Conservation (phyloP, 2,888 invertebrate genomes). For the Enchytraeus crypticus region DNA sequence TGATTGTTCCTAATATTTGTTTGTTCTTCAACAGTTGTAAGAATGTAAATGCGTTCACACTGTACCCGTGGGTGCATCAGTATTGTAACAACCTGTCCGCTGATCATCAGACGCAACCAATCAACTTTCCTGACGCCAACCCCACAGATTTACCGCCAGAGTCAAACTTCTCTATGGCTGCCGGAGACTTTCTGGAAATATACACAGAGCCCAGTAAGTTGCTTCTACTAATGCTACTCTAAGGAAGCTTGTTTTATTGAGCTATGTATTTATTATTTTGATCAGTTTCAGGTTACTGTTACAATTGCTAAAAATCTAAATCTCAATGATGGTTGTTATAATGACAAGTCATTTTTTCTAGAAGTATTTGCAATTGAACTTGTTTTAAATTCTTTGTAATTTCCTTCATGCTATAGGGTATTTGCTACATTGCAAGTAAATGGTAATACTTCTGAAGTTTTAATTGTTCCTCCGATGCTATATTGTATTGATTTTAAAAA, state of each 20-base stretch:
- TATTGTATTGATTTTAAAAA: no score
- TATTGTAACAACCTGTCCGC: slow-evolving; percentile 77
- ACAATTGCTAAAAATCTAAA: not conserved
- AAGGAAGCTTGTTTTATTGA: not conserved
- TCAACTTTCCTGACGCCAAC: slow-evolving; percentile 79
- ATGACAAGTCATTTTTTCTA: no score
- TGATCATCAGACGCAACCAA: slow-evolving; percentile 68
- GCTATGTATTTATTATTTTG: not conserved
- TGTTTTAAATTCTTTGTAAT: no score
- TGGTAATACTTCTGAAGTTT: no score
- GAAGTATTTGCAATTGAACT: no score
- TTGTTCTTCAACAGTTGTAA: slow-evolving; percentile 2
- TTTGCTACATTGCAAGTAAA: no score
- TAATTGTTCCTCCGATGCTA: no score
- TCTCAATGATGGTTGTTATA: not conserved
- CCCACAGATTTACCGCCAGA: slow-evolving; percentile 59
- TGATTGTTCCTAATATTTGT: not conserved
- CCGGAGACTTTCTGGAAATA: slow-evolving; percentile 91
- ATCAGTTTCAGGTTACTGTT: not conserved
- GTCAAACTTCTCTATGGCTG: slow-evolving; percentile 78
- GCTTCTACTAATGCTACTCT: not conserved
- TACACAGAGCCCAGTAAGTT: slow-evolving; percentile 43
- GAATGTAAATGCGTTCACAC: slow-evolving; percentile 50
- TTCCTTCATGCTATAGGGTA: no score
- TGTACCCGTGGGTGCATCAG: slow-evolving; percentile 92